Base-by-base conservation (phyloP, 2,113 vertebrate genomes). In the Heptranchias perlo region DNA sequence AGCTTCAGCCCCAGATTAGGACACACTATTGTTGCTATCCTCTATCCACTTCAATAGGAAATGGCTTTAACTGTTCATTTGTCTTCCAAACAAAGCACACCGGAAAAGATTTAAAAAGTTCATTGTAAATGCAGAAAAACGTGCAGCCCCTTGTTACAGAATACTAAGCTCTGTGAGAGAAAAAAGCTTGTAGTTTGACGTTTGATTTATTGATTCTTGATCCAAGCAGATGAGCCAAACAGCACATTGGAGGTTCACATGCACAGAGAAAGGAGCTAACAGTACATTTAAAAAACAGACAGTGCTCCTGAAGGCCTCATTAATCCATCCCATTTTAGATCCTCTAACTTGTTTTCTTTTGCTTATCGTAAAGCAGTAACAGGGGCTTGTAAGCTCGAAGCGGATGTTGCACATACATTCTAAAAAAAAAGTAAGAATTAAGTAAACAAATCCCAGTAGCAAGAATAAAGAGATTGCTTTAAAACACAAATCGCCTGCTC, bases 151-250 rank as follows among this genome's bases (percentile, higher is more conserved):
- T 67, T 69, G 94, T 31, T 67, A 52, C 64, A 49, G 65, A 49
- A 67, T 47, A 52, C 39, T 47, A 67, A 69, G 39, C 44, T 0
- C 65, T 35, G 13, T 11, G 21, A 52, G 44, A 67, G 47, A 69
- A 28, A 49, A 69, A 69, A 69, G 47, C 47, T 31, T 31, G 64
- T 28, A 6, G 21, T 52, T 67, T 73, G 94, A 69, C 44, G 18
- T 95, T 69, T 95, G 65, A 95, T 69, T 95, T 95, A 95, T 95
- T 95, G 94, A 95, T 95, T 67, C 44, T 95, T 28, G 18, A 47
- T 5, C 23, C 64, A 95, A 5, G 65, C 94, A 69, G 94, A 95
- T 95, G 94, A 95, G 65, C 62, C 13, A 31, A 69, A 31, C 44
- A 69, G 64, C 93, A 94, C 39, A 94, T 11, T 67, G 58, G 47